Conservation (phyloP, 37 sponge, comb jelly and placozoan genomes). For the Cladorhizidae sp. region DNA sequence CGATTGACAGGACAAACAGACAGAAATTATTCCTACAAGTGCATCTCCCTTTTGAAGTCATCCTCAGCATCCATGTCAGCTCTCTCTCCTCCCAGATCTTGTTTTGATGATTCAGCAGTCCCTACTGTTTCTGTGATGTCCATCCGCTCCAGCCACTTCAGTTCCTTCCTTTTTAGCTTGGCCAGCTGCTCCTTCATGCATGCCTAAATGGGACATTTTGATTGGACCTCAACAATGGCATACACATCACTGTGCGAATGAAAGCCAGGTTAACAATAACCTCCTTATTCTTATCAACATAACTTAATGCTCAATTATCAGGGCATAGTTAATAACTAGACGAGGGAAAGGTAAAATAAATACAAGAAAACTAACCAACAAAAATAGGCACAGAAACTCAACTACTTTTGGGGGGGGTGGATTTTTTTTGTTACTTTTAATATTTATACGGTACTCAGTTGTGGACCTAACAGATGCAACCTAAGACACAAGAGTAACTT, state of each 20-base stretch:
- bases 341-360: too few relatives aligned
- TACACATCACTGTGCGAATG: neutral
- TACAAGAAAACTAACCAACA: neutral
- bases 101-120: neutral
- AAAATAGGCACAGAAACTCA: neutral
- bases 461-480: too few relatives aligned
- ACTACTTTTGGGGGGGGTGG: too few relatives aligned
- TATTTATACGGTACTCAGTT: too few relatives aligned
- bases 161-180: conserved; percentile 19
- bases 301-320: too few relatives aligned
- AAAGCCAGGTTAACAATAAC: neutral
- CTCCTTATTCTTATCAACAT: too few relatives aligned
- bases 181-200: conserved; percentile 41
- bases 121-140: conserved; percentile 31
- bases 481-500: too few relatives aligned
- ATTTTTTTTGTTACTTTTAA: too few relatives aligned
- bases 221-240: neutral
- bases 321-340: too few relatives aligned
- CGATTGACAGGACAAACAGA: too few relatives aligned
- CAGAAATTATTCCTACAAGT: conserved; percentile 59
- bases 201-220: too few relatives aligned
- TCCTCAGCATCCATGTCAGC: conserved; percentile 57
- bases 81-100: conserved; percentile 26
- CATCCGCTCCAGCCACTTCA: conserved; percentile 76
- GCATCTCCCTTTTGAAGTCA: conserved; percentile 90